A percentile compares a stretch with the other conserved stretches of the same genome.
Conservation (phyloP, 1,140 invertebrate genomes). For the Hyposmocoma kahamanoa region DNA sequence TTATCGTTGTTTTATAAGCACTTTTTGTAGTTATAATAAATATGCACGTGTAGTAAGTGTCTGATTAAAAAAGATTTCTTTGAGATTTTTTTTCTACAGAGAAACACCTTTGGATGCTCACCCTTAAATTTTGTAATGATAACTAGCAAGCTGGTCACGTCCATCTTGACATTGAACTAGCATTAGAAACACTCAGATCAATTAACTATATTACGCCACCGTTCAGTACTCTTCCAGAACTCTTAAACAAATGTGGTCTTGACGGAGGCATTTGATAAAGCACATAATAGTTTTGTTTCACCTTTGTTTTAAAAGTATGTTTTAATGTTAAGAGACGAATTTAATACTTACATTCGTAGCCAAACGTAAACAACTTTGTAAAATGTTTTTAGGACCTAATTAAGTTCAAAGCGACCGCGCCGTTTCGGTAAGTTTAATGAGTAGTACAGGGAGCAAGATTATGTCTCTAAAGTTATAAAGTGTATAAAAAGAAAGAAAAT, state of each 20-base stretch:
- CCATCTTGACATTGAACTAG: slow-evolving; percentile 4
- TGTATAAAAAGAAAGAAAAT: background rate
- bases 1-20: background rate
- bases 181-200: background rate
- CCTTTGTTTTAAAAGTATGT: background rate
- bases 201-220: background rate
- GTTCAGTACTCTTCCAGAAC: background rate
- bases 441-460: background rate
- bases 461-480: background rate
- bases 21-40: background rate
- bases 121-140: background rate
- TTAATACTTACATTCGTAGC: background rate
- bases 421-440: background rate
- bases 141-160: background rate
- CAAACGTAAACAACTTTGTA: background rate
- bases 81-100: background rate
- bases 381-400: background rate
- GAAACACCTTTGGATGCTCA: background rate
- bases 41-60: too few relatives aligned
- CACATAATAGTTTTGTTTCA: background rate
- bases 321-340: too few relatives aligned
- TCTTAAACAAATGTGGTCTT: background rate
- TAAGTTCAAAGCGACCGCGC: background rate
- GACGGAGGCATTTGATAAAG: background rate
- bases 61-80: too few relatives aligned